Evolutionary conservation across 2,797 vertebrate species (phyloP).

Genomic region (Peromyscus eremicus): DNA sequence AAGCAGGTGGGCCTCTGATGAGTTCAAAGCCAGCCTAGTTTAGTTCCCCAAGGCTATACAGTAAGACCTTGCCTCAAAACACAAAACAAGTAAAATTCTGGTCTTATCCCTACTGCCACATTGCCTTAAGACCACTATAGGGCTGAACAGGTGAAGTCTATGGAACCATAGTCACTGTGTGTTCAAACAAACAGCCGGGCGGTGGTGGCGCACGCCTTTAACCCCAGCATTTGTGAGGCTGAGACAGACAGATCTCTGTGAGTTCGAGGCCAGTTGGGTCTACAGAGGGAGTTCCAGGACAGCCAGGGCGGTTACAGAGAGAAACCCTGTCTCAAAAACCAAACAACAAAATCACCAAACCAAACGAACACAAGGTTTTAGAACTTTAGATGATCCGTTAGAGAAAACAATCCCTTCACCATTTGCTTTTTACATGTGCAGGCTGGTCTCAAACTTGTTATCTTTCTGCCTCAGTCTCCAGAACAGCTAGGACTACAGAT

Average conservation of each 20-base stretch:
- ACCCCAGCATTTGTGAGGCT: not conserved
- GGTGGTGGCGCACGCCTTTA: not conserved
- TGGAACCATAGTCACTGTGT: not conserved
- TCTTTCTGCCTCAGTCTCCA: not conserved
- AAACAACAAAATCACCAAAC: not conserved
- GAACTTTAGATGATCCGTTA: constrained; percentile 22
- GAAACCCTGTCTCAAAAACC: not conserved
- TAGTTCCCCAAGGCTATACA: not conserved
- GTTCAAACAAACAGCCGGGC: not conserved
- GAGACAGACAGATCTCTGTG: not conserved
- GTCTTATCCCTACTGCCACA: not conserved
- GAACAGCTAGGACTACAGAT: not conserved
- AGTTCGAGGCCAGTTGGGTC: no score
- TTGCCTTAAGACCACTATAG: not conserved
- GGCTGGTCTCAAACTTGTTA: not conserved
- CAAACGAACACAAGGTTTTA: not conserved
- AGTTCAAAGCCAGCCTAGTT: not conserved
- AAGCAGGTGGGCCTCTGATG: not conserved
- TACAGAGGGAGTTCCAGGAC: not conserved
- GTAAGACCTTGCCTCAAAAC: not conserved
- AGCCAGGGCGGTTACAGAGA: not conserved
- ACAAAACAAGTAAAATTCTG: not conserved
- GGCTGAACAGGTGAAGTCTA: not conserved
- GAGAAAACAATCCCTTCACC: not conserved
- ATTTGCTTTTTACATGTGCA: not conserved